Evolutionary conservation across 2,888 invertebrate species (phyloP), one percentile per base, ranked within the genome.

Genomic region (Acheta domesticus): DNA sequence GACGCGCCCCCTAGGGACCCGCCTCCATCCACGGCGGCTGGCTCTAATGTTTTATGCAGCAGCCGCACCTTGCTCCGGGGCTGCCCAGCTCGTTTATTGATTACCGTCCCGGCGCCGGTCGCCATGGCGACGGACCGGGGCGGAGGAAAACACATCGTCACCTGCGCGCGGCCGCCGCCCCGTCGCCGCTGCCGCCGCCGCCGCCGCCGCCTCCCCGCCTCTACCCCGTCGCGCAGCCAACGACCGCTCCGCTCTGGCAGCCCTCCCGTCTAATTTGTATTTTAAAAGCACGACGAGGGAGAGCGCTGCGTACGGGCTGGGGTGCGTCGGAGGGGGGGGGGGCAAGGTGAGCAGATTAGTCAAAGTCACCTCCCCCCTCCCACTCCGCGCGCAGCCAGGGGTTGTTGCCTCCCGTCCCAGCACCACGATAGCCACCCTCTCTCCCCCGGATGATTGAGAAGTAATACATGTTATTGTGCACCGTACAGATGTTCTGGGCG

Each of bases 81-180:
- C n/a, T 62, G 62, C 62, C 77, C 75, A 80, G 75, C 76, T 62
- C 73, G 50, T 76, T 79, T 80, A 81, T 81, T 81, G 81, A 81
- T 81, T 81, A 81, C 75, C 75, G 79, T 75, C 21, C 78, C 62
- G 62, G 62, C 62, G 62, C 62, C 73, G 74, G 81, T 81, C 74
- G 79, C 77, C 80, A 77, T 49, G 79, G 74, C 80, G 49, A 81
- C 79, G 74, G 80, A 81, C 80, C 80, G 77, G 80, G 76, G 79
- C 81, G 79, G 81, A 81, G 78, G 80, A 80, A 81, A 81, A 81
- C 81, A 81, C 78, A 81, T 81, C 81, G 81, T 80, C 81, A 81
- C 81, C 81, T 81, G 81, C 78, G 62, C 62, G n/a, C 8, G 48
- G 48, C 48, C 76, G 48, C 48, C 48, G 1, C 21, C 20, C 48